phyloP scores from a whole-genome alignment of 2,113 vertebrate species.

The Misgurnus mizolepis region DNA sequence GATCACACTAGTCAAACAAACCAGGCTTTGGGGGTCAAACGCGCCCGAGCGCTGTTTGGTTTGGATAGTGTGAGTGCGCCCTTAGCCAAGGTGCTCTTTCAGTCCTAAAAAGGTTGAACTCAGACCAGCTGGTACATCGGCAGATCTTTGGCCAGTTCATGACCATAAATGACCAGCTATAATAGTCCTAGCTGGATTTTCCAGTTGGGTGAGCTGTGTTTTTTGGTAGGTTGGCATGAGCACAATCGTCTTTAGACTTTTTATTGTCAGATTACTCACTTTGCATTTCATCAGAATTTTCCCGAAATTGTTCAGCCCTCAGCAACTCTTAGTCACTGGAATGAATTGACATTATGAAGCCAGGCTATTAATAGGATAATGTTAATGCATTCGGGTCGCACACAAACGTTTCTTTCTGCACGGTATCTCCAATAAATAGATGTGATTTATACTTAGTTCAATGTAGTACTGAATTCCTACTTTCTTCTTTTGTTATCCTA shows the following conservation, averaged over 20 bases:
- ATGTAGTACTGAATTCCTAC: not conserved
- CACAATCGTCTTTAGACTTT: not conserved
- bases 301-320: slow-evolving; percentile 4
- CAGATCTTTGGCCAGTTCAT: too few relatives aligned
- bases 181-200: not conserved
- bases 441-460: not conserved
- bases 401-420: slow-evolving; percentile 49
- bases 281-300: slow-evolving; percentile 6
- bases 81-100: too few relatives aligned
- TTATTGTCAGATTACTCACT: not conserved
- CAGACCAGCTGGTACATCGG: too few relatives aligned
- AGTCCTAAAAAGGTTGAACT: too few relatives aligned
- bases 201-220: too few relatives aligned
- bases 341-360: slow-evolving; percentile 40
- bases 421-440: slow-evolving; percentile 27
- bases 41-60: too few relatives aligned
- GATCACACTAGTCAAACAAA: too few relatives aligned
- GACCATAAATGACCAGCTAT: not conserved
- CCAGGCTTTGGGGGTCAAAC: too few relatives aligned
- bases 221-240: not conserved
- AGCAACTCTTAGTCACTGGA: slow-evolving; percentile 34
- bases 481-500: not conserved
- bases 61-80: too few relatives aligned
- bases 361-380: slow-evolving; percentile 47
- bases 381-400: slow-evolving; percentile 29